phyloP scores from a whole-genome alignment of 2,888 invertebrate species.

The Arge pagana region DNA sequence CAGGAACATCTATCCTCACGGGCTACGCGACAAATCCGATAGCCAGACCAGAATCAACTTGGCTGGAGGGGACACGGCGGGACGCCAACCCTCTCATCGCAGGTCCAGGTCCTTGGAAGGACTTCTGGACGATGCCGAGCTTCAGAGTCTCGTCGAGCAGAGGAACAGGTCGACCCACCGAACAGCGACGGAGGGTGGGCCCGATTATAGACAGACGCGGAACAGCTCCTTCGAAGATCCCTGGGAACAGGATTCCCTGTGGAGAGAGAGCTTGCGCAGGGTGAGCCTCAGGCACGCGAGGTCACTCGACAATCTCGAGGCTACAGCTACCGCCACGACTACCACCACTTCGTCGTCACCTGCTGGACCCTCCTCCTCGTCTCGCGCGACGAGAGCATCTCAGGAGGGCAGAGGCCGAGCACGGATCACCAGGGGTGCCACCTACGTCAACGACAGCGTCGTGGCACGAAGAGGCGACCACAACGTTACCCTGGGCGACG shows the following conservation, averaged over 20 bases:
- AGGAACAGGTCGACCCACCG: conserved; percentile 38
- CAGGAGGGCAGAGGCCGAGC: conserved; percentile 42
- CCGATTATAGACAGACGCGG: conserved; percentile 43
- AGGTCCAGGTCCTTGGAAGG: conserved; percentile 66
- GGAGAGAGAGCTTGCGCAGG: conserved; percentile 78
- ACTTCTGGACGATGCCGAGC: conserved; percentile 61
- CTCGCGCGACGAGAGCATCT: conserved; percentile 25
- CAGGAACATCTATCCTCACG: conserved; percentile 56
- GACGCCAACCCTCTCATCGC: conserved; percentile 50
- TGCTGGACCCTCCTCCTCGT: conserved; percentile 48
- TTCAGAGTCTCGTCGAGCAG: conserved; percentile 48
- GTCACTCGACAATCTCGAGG: conserved; percentile 81
- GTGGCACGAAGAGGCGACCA: conserved; percentile 62
- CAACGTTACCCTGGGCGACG: too few species aligned
- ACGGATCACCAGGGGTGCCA: conserved; percentile 72
- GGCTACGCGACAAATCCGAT: conserved; percentile 51
- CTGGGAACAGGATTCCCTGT: conserved; percentile 83
- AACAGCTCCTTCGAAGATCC: conserved; percentile 74
- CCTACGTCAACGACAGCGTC: conserved; percentile 77
- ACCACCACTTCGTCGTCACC: conserved; percentile 45
- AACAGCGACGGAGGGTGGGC: conserved; percentile 13
- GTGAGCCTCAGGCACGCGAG: conserved; percentile 82
- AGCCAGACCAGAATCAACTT: conserved; percentile 32
- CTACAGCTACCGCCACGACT: conserved; percentile 33
- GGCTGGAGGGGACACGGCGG: conserved; percentile 24